Evolutionary conservation across 23 tunicate species (phyloP).

Genomic region (Trididemnum clinides): DNA sequence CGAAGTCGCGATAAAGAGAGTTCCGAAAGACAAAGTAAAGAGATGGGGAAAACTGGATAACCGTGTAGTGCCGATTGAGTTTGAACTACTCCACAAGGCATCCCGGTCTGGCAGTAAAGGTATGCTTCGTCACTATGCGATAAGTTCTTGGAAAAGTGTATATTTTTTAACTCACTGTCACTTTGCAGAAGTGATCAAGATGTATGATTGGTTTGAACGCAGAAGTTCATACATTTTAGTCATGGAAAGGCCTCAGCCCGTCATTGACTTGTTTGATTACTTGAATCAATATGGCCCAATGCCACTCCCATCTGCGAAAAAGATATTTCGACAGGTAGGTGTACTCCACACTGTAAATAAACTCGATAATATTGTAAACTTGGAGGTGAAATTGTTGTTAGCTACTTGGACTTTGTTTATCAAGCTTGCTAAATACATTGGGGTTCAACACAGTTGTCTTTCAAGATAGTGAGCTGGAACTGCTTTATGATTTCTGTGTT

Average conservation of each 20-base stretch:
- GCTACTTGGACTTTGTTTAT: too few species aligned
- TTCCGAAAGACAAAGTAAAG: slow-evolving; percentile 83
- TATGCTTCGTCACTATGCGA: too few species aligned
- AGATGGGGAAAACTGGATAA: slow-evolving; percentile 92
- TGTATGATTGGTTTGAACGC: slow-evolving; percentile 97
- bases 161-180: too few species aligned
- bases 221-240: slow-evolving; percentile 78
- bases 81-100: slow-evolving; percentile 81
- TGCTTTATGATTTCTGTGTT: too few species aligned
- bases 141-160: too few species aligned
- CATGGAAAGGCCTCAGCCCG: slow-evolving; percentile 93
- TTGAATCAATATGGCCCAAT: slow-evolving; percentile 85
- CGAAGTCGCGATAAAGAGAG: slow-evolving; percentile 96
- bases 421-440: too few species aligned
- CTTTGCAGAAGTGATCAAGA: slow-evolving; percentile 70
- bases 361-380: too few species aligned
- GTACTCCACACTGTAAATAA: too few species aligned
- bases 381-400: too few species aligned
- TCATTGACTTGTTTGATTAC: slow-evolving; percentile 90
- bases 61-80: slow-evolving; percentile 91
- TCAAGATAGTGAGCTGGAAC: too few species aligned
- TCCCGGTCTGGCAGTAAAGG: slow-evolving; percentile 80
- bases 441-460: too few species aligned
- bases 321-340: slow-evolving; percentile 87
- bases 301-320: slow-evolving; percentile 64